Evolutionary conservation across 2,888 invertebrate species (phyloP), one percentile per base, ranked within the genome.

Genomic region (Sabatieria punctata): DNA sequence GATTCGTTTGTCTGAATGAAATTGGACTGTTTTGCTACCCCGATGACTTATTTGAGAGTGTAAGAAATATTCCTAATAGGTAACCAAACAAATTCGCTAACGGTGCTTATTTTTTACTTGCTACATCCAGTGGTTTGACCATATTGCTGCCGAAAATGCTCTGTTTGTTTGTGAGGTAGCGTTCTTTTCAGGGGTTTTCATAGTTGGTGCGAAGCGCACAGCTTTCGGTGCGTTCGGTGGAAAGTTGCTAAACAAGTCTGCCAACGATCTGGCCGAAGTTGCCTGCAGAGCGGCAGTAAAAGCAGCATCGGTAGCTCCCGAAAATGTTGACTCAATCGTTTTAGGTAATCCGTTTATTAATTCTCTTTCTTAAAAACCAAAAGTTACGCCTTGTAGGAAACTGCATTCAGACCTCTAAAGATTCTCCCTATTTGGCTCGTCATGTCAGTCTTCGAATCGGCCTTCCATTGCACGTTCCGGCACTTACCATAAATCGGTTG

Each of bases 191-290:
- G 66, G 61, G 48, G 64, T 71, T 1, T 71, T 66, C 54, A 65
- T 71, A 56, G 85, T 95, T 51, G 86, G 84, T 55, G 93, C 93
- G 18, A 95, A 93, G 70, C 78, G 95, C 52, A 95, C 93, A 1
- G 82, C 93, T 2, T 95, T 95, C 70, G 95, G 95, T 45, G 80
- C 93, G 1, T 91, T 82, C 69, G 95, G 95, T 26, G 74, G 74
- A 19, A 68, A 69, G 54, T 57, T 75, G 35, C 70, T 69, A 52
- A 66, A 68, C 44, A 53, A 66, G n/a, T 58, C 68, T 13, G 66
- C 70, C 2, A 73, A 71, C 21, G 69, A 69, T 47, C 71, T 95
- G 52, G 85, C 85, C 66, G 80, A 80, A 19, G 69, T 79, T 13
- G 68, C 70, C 2, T 59, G 67, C 8, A 58, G 63, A 44, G 68